Conservation (phyloP, 2,888 invertebrate genomes). For the Synergus umbraculus region DNA sequence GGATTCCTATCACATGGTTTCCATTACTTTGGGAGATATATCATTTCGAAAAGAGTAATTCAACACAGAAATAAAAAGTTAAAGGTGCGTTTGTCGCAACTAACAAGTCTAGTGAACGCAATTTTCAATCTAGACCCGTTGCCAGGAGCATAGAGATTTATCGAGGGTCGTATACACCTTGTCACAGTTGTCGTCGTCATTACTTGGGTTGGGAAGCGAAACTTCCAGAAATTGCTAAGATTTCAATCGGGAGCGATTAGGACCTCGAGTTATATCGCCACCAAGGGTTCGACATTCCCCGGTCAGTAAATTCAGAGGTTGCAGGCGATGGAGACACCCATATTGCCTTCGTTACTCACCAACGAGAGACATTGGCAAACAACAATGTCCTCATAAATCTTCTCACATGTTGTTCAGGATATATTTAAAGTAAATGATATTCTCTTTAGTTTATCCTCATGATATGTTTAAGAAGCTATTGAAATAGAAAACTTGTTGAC, state of each 20-base stretch:
- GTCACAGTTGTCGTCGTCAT: conserved; percentile 23
- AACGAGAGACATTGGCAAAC: conserved; percentile 63
- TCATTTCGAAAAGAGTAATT: background rate
- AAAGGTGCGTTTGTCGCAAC: background rate
- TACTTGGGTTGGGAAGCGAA: background rate
- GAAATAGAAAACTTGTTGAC: no score
- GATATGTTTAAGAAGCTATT: no score
- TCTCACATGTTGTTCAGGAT: background rate
- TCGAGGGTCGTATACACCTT: conserved; percentile 3
- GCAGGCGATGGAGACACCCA: conserved; percentile 49
- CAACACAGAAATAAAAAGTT: background rate
- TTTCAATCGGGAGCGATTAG: conserved; percentile 69
- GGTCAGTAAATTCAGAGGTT: conserved; percentile 52
- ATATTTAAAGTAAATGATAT: background rate
- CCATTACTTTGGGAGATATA: no score
- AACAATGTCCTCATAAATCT: conserved; percentile 41
- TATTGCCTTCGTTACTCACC: conserved; percentile 63
- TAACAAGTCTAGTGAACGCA: background rate
- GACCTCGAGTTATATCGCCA: conserved; percentile 50
- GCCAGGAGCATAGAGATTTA: conserved; percentile 20
- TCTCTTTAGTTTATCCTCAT: no score
- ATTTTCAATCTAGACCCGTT: background rate
- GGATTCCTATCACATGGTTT: conserved; percentile 5
- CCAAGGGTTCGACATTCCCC: conserved; percentile 53
- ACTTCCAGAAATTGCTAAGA: conserved; percentile 58